phyloP scores from a whole-genome alignment of 2,888 invertebrate genomes.

The Argynnis bischoffii region DNA sequence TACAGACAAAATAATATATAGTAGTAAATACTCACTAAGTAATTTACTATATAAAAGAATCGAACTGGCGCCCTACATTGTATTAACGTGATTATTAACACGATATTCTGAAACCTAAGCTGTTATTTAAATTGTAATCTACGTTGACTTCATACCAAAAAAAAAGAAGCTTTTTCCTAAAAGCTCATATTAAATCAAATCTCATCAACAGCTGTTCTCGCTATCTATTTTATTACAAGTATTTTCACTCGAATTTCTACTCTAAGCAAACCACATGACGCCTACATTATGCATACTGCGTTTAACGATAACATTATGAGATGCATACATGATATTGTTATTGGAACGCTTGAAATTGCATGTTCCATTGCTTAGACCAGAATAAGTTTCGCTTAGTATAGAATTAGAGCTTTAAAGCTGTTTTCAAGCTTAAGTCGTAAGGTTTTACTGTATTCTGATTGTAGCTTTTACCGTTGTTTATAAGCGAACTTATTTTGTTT shows the following conservation, averaged over 20 bases:
- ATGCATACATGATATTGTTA: conserved; percentile 39
- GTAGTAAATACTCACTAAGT: no score
- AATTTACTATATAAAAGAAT: no score
- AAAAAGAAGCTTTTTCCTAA: no score
- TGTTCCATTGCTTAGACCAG: conserved; percentile 1
- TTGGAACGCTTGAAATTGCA: conserved; percentile 23
- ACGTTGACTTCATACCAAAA: no score
- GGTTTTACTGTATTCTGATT: conserved; percentile 12
- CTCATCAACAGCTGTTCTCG: background rate
- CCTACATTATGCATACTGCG: conserved; percentile 73
- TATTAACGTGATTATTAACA: no score
- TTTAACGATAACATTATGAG: conserved; percentile 63
- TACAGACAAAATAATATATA: no score
- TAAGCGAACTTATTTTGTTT: background rate
- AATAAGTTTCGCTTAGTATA: background rate
- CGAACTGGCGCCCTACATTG: no score
- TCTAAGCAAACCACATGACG: conserved; percentile 67
- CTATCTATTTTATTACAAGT: conserved; percentile 25
- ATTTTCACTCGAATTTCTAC: conserved; percentile 38
- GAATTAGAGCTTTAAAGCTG: background rate
- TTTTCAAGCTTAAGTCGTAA: background rate
- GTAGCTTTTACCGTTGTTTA: background rate
- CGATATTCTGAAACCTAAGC: no score
- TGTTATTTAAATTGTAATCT: no score
- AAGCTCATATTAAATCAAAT: background rate